Percentiles rank a stretch among this genome's conserved stretches.
Evolutionary conservation across 1,140 invertebrate species (phyloP).

Genomic region (Euborellia annulipes): DNA sequence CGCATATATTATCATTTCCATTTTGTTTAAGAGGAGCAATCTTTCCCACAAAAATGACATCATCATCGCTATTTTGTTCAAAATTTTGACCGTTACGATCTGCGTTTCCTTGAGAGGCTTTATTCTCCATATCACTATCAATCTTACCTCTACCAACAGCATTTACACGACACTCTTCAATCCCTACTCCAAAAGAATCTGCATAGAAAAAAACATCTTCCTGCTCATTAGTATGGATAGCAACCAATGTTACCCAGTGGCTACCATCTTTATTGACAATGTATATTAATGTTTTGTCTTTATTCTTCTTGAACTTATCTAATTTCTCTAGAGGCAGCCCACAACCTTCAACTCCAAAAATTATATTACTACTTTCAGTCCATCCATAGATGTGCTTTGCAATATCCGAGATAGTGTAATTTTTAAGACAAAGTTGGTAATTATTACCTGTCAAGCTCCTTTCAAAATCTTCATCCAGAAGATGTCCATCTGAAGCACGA

Average conservation of each 20-base stretch:
- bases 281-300: no score
- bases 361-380: no score
- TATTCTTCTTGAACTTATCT: no score
- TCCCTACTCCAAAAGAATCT: conserved; percentile 2
- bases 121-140: conserved; percentile 5
- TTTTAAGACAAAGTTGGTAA: no score
- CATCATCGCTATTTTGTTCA: conserved; percentile 5
- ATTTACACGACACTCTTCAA: conserved; percentile 3
- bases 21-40: conserved; percentile 3
- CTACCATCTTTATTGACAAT: conserved; percentile 2
- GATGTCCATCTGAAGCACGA: no score
- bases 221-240: conserved; percentile 6
- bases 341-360: no score
- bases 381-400: no score
- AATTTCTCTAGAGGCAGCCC: no score
- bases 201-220: conserved; percentile 4
- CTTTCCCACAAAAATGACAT: conserved; percentile 3
- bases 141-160: conserved; percentile 6
- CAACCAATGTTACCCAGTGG: conserved; percentile 5
- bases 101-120: conserved; percentile 1
- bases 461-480: no score
- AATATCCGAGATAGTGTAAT: no score
- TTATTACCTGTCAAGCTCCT: no score
- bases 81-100: background rate
- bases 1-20: conserved; percentile 3